phyloP scores from a whole-genome alignment of 2,113 vertebrate genomes.

The Megaceryle torquata region DNA sequence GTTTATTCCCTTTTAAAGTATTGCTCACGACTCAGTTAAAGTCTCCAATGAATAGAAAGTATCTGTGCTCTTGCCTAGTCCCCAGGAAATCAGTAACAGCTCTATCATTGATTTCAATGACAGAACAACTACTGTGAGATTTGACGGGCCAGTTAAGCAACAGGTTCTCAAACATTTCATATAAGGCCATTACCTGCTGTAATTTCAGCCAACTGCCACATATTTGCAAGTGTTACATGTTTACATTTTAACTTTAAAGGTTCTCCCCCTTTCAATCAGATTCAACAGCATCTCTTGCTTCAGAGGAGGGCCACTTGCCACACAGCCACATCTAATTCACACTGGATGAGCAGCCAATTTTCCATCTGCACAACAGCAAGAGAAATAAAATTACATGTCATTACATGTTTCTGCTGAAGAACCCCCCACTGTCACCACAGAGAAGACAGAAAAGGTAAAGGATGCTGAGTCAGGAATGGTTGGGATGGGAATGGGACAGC shows the following conservation, averaged over 20 bases:
- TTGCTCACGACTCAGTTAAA: neutral
- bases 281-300: neutral
- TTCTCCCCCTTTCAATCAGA: neutral
- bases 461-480: neutral
- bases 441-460: neutral
- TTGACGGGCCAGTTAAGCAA: neutral
- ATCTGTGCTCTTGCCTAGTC: neutral
- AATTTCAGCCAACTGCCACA: neutral
- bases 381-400: neutral
- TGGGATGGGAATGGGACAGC: neutral
- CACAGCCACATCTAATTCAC: neutral
- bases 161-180: neutral
- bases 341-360: neutral
- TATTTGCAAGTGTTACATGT: neutral
- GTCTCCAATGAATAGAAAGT: neutral
- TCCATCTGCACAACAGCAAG: neutral
- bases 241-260: neutral
- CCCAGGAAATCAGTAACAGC: neutral
- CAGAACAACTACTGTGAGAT: neutral
- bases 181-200: neutral
- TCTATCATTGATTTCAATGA: neutral
- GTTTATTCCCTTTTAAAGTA: neutral
- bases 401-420: neutral
- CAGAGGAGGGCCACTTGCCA: neutral
- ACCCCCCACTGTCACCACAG: neutral